These are phyloP conservation scores for Camelus dromedarius DNA, from an alignment of 2,113 vertebrate species.

Conservation along the genomic window DNA sequence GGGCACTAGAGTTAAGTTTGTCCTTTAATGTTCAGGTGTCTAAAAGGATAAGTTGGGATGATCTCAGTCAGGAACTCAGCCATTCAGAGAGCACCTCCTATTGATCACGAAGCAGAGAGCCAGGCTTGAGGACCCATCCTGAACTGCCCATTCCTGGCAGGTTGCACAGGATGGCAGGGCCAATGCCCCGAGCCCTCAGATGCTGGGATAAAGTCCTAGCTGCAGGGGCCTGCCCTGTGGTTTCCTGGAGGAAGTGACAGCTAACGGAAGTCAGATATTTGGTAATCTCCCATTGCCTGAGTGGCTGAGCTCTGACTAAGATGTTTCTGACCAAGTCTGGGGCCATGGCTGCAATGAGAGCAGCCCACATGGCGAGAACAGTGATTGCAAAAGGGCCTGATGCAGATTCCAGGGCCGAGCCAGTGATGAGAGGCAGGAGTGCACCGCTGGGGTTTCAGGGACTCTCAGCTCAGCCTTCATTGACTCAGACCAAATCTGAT, in stretches of 20 bases:
- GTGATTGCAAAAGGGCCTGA: background rate
- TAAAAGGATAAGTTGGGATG: background rate
- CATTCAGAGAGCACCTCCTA: background rate
- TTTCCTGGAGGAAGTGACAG: background rate
- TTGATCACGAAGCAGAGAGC: background rate
- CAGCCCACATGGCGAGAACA: background rate
- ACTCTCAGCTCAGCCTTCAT: background rate
- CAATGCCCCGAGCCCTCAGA: background rate
- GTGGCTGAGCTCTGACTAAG: background rate
- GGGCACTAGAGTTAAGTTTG: background rate
- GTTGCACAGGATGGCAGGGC: background rate
- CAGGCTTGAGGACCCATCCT: background rate
- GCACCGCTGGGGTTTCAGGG: background rate
- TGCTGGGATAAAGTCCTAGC: no score
- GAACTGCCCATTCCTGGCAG: background rate
- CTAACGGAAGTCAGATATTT: background rate
- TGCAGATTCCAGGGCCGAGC: background rate
- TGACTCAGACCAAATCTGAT: background rate
- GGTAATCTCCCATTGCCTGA: rapidly evolving
- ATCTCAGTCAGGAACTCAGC: background rate
- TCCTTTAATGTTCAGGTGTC: background rate
- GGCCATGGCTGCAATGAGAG: background rate
- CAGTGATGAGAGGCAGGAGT: rapidly evolving
- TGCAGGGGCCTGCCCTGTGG: no score
- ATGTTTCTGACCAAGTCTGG: background rate